These are phyloP conservation scores for Leucophora obtusa DNA, from an alignment of 2,888 invertebrate species.

Conservation along the genomic window DNA sequence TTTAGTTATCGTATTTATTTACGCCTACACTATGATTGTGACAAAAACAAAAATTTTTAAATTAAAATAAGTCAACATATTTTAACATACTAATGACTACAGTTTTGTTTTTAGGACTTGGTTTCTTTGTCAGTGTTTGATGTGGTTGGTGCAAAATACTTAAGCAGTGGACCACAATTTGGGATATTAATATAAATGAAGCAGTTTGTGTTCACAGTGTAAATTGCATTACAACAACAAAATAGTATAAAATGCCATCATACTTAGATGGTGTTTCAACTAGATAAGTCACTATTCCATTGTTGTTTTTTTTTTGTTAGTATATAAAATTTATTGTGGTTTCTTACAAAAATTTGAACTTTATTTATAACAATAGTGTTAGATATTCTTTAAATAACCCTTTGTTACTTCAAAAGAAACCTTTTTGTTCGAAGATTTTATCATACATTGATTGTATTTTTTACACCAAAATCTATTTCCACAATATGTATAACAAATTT, in stretches of 20 bases:
- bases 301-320: background rate
- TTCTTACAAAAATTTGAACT: background rate
- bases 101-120: background rate
- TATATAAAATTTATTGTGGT: background rate
- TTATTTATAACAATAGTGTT: too few relatives aligned
- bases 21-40: conserved; percentile 30
- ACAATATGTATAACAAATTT: too few relatives aligned
- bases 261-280: background rate
- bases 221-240: background rate
- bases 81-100: conserved; percentile 1
- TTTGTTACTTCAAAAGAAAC: too few relatives aligned
- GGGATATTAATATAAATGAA: background rate
- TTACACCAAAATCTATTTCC: too few relatives aligned
- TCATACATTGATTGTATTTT: too few relatives aligned
- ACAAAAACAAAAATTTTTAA: conserved; percentile 6
- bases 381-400: too few relatives aligned
- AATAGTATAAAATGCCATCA: background rate
- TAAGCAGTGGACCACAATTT: background rate
- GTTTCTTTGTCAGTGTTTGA: background rate
- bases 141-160: background rate
- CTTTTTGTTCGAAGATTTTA: too few relatives aligned
- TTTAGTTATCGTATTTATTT: background rate
- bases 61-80: background rate
- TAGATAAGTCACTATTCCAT: background rate
- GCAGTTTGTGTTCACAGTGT: background rate